Conservation (phyloP, 2,797 vertebrate species). For the Syngnathus rostellatus region DNA sequence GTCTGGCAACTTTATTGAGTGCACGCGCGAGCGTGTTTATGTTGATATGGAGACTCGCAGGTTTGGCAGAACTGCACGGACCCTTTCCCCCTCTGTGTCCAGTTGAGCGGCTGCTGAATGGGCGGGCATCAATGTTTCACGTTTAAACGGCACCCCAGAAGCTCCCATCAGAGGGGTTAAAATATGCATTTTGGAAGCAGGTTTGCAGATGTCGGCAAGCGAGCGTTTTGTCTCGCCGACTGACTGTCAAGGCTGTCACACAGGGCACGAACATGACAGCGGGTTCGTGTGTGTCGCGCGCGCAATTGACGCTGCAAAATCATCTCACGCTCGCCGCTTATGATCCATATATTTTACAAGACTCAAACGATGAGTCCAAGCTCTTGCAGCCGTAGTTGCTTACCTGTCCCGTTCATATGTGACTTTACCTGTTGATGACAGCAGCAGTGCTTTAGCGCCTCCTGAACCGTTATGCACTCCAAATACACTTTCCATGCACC, state of each 20-base stretch:
- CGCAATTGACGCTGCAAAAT: not conserved
- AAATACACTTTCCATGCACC: not conserved
- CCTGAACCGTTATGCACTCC: not conserved
- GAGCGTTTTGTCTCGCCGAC: not conserved
- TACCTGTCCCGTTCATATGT: not conserved
- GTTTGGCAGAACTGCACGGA: conserved; percentile 31
- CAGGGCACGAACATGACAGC: conserved; percentile 12
- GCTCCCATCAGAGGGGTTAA: not conserved
- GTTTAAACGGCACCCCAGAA: not conserved
- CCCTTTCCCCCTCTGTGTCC: conserved; percentile 8
- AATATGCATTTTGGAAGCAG: not conserved
- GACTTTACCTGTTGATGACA: conserved; percentile 51
- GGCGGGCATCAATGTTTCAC: conserved; percentile 13
- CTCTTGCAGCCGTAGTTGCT: not conserved
- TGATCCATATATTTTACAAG: not conserved
- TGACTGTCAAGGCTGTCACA: not conserved
- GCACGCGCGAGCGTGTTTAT: conserved; percentile 61
- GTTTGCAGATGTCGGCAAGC: not conserved
- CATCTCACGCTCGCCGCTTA: not conserved
- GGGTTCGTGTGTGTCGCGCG: conserved; percentile 1
- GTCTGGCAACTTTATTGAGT: conserved; percentile 44
- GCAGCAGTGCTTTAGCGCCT: conserved; percentile 21
- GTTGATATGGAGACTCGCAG: conserved; percentile 66
- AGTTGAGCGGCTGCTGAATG: conserved; percentile 12
- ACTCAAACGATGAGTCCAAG: not conserved